A percentile compares a stretch with the other conserved stretches of the same genome.
These are phyloP conservation scores for Monochamus saltuarius DNA, from an alignment of 1,140 invertebrate genomes.

Conservation along the genomic window DNA sequence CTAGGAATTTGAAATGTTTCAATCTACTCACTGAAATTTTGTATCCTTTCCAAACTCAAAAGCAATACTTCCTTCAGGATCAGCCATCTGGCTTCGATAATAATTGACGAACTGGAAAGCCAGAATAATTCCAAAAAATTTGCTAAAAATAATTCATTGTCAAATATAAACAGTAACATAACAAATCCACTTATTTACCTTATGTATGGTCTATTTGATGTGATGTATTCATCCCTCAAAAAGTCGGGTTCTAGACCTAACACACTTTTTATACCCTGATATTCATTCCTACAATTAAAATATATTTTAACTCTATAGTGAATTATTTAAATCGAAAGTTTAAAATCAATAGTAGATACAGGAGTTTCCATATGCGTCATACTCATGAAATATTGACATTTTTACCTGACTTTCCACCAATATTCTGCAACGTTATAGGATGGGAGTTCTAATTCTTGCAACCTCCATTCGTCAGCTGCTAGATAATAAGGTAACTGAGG, in stretches of 20 bases:
- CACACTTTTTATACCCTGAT: slow-evolving; percentile 53
- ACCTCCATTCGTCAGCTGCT: slow-evolving; percentile 61
- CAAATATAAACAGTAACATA: no score
- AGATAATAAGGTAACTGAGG: slow-evolving; percentile 61
- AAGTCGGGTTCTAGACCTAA: slow-evolving; percentile 53
- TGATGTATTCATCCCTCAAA: slow-evolving; percentile 57
- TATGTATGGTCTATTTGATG: slow-evolving; percentile 61
- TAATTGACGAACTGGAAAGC: slow-evolving; percentile 54
- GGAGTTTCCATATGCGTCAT: no score
- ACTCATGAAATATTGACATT: background rate
- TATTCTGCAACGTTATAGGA: slow-evolving; percentile 43
- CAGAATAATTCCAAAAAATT: slow-evolving; percentile 53
- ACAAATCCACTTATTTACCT: slow-evolving; percentile 45
- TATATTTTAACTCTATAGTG: no score
- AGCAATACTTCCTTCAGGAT: slow-evolving; percentile 42
- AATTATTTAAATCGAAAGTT: no score
- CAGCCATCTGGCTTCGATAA: slow-evolving; percentile 41
- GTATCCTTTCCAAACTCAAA: slow-evolving; percentile 38
- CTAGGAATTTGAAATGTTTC: background rate
- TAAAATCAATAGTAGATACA: no score
- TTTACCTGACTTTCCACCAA: slow-evolving; percentile 57
- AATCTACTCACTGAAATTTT: slow-evolving; percentile 39
- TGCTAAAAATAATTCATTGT: slow-evolving; percentile 47
- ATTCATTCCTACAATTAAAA: slow-evolving; percentile 35
- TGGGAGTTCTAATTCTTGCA: slow-evolving; percentile 56